Conservation (phyloP, 2,888 invertebrate species). For the Campoplex nolae region DNA sequence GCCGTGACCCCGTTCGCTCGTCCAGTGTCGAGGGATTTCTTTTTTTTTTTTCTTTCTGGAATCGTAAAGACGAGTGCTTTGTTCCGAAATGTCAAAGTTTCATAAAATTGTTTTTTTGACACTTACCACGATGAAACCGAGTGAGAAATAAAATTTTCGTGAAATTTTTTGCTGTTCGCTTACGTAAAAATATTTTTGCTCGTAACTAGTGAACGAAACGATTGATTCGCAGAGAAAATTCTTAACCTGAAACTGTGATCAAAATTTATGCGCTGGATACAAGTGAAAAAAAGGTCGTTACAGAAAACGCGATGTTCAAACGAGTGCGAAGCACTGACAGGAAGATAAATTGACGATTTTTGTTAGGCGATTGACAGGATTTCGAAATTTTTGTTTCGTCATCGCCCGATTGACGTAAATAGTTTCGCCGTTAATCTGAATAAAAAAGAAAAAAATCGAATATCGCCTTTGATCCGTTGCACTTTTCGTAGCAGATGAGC, state of each 20-base stretch:
- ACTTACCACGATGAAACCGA: too few relatives aligned
- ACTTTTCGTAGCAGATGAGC: neutral
- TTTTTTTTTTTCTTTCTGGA: neutral
- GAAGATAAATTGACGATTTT: neutral
- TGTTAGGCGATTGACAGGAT: neutral
- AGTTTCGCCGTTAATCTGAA: too few relatives aligned
- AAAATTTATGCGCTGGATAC: neutral
- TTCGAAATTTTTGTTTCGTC: neutral
- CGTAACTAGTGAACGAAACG: too few relatives aligned
- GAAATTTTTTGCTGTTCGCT: too few relatives aligned
- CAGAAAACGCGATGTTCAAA: too few relatives aligned
- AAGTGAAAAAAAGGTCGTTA: neutral
- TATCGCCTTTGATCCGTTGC: neutral
- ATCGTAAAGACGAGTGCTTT: neutral
- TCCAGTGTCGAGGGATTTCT: slow-evolving; percentile 26
- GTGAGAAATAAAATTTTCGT: too few relatives aligned
- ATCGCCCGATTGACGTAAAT: too few relatives aligned
- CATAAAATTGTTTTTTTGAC: neutral
- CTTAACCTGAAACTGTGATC: neutral
- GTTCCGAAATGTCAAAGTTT: neutral
- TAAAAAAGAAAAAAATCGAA: too few relatives aligned
- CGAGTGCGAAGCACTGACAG: neutral
- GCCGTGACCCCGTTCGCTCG: slow-evolving; percentile 82
- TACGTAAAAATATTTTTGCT: too few relatives aligned
- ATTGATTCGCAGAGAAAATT: neutral